phyloP scores from a whole-genome alignment of 2,797 vertebrate species.

The Sciurus vulgaris region DNA sequence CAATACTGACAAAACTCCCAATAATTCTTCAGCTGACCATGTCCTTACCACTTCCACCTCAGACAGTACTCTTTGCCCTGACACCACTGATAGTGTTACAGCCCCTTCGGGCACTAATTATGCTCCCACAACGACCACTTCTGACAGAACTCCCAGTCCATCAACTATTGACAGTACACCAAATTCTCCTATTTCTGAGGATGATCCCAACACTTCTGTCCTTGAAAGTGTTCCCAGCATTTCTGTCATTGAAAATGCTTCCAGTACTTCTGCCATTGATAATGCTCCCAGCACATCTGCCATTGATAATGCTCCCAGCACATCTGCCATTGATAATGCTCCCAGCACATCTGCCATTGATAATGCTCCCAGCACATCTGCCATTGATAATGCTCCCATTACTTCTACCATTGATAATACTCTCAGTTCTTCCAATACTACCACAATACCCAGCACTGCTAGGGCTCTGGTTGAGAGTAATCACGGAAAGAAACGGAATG shows the following conservation, averaged over 20 bases:
- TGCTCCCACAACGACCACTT: background rate
- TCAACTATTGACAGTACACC: background rate
- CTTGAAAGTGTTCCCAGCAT: no score
- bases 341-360: no score
- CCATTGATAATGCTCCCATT: no score
- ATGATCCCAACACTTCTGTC: background rate
- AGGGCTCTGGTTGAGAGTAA: conserved; percentile 85
- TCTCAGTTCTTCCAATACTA: background rate
- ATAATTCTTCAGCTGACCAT: background rate
- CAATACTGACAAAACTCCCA: background rate
- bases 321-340: no score
- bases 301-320: background rate
- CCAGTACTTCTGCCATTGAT: conserved; percentile 85
- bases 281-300: conserved; percentile 80
- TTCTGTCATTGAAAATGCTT: conserved; percentile 59
- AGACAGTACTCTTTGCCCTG: background rate
- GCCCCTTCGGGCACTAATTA: background rate
- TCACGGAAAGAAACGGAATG: conserved; percentile 86
- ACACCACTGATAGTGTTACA: background rate
- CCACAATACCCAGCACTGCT: conserved; percentile 75
- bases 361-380: no score
- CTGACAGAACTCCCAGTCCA: background rate
- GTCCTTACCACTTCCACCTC: background rate
- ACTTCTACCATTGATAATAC: no score
- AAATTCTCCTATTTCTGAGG: background rate